These are phyloP conservation scores for Cathartes aura DNA, from an alignment of 2,113 vertebrate genomes.

Conservation along the genomic window DNA sequence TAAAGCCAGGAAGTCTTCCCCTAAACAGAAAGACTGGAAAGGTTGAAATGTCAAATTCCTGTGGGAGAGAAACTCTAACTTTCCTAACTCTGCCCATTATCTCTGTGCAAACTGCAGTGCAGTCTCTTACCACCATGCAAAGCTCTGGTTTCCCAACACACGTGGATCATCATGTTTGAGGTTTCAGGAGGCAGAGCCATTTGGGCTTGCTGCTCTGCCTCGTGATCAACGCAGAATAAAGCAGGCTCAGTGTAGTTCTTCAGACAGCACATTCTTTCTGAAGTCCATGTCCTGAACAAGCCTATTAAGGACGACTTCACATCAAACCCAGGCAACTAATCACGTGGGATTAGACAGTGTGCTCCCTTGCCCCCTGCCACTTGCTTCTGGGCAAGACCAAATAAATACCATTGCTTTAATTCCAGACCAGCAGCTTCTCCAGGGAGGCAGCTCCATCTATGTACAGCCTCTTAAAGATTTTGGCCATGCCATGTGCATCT, in stretches of 20 bases:
- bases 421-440: neutral
- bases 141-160: neutral
- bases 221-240: neutral
- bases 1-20: neutral
- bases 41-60: neutral
- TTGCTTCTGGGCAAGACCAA: neutral
- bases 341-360: neutral
- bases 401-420: neutral
- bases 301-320: neutral
- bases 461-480: neutral
- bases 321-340: slow-evolving; percentile 24
- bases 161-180: neutral
- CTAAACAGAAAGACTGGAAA: neutral
- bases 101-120: neutral
- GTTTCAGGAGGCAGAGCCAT: neutral
- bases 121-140: neutral
- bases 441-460: neutral
- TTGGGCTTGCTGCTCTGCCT: neutral
- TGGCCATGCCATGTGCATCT: neutral
- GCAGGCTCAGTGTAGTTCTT: neutral
- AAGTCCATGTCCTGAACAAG: neutral
- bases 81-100: neutral
- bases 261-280: slow-evolving; percentile 8
- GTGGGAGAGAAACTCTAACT: neutral
- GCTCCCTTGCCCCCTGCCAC: neutral